Conservation (phyloP, 92 coral and sea anemone species). For the Blastomussa wellsi region DNA sequence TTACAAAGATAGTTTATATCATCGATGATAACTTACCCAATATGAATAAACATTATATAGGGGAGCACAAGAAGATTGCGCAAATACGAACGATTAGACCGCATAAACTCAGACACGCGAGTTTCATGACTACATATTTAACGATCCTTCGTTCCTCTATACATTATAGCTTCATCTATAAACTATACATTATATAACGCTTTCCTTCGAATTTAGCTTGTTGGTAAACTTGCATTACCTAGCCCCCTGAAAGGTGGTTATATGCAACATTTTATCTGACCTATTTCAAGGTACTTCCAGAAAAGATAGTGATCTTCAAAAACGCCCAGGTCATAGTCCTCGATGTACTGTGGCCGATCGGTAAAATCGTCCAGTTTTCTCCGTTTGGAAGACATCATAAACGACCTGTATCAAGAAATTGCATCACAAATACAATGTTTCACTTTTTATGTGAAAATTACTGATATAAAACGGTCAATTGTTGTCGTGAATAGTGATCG, state of each 20-base stretch:
- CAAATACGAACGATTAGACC: too few species aligned
- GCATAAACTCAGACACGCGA: too few species aligned
- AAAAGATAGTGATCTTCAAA: constrained; percentile 82
- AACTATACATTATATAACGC: too few species aligned
- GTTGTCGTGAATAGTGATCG: neutral
- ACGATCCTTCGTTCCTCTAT: too few species aligned
- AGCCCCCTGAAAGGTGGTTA: too few species aligned
- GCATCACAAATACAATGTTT: too few species aligned
- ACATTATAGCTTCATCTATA: too few species aligned
- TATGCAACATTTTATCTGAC: constrained; percentile 36
- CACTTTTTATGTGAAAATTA: neutral
- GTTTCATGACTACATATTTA: too few species aligned
- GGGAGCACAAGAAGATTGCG: too few species aligned
- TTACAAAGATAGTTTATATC: neutral
- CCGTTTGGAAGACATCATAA: constrained; percentile 54
- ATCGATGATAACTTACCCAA: too few species aligned
- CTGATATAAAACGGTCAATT: neutral
- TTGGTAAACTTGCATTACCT: too few species aligned
- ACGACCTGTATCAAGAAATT: constrained; percentile 31
- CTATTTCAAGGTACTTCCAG: constrained; percentile 99
- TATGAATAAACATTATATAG: neutral
- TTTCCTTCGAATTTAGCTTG: too few species aligned
- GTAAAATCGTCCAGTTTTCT: constrained; percentile 46
- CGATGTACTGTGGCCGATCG: constrained; percentile 81
- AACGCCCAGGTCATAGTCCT: constrained; percentile 71